Conservation (phyloP, 2,113 vertebrate species). For the Oceanodroma tethys region DNA sequence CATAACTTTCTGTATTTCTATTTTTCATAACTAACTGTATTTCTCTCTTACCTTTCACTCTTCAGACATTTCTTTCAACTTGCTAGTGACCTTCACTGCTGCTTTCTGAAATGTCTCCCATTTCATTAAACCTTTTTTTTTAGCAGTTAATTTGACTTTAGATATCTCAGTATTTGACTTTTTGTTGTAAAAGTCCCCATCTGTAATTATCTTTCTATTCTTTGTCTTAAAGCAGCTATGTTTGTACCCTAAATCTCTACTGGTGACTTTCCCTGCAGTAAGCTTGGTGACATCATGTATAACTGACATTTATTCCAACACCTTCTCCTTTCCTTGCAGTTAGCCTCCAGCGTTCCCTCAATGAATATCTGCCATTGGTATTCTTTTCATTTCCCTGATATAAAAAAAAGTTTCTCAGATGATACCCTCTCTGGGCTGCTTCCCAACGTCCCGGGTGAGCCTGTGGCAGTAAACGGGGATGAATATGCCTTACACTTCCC, state of each 20-base stretch:
- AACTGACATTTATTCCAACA: background rate
- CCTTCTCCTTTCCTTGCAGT: background rate
- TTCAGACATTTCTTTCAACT: background rate
- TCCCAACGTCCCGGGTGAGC: fast-evolving
- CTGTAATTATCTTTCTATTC: background rate
- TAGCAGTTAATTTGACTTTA: background rate
- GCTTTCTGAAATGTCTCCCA: background rate
- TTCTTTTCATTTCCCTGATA: background rate
- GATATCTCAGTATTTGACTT: background rate
- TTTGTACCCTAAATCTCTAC: background rate
- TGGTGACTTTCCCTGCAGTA: background rate
- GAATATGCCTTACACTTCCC: background rate
- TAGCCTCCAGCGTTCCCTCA: background rate
- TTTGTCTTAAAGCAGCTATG: background rate
- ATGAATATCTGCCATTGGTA: background rate
- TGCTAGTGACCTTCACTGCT: background rate
- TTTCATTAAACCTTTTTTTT: background rate
- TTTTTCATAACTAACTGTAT: too few relatives aligned
- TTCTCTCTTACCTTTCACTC: background rate
- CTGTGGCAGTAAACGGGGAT: too few relatives aligned
- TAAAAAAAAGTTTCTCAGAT: background rate
- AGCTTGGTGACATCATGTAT: background rate
- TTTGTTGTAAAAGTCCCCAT: background rate
- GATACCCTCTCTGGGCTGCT: background rate
- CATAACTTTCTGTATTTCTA: too few relatives aligned